Base-by-base conservation (phyloP, 1,140 invertebrate genomes). In the Hycleus cichorii region DNA sequence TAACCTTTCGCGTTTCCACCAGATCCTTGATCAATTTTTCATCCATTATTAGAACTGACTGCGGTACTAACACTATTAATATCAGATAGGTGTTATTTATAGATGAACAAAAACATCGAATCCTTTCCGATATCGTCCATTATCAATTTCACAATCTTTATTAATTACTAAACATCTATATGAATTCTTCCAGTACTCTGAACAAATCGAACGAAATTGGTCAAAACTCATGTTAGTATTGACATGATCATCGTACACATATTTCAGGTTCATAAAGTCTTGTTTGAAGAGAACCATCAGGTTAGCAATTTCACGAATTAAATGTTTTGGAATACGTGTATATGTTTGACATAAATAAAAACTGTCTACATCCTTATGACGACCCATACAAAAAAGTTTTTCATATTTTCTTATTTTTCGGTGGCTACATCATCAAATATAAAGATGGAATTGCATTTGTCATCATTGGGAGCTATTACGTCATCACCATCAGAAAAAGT, bases 301-400 rank as follows among this genome's bases (percentile, higher is more conserved):
- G 59, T 76, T 75, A 5, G 67, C 65, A 64, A 74, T 76, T 59
- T 75, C 71, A 25, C 71, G 60, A 42, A 75, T 62, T 12, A 76
- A 55, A 63, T 74, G 70, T 68, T 76, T 76, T 8, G 70, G 70
- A 27, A 74, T 72, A 39, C 60, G 57, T n/a, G 48, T 12, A 12
- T 12, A 12, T 0, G 12, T 12, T 12, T 12, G 12, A 12, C 12
- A 12, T 12, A 12, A 12, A 64, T 72, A 76, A 55, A 76, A 75
- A 60, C 59, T 59, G 58, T 76, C 72, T 27, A 73, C 63, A 39
- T 66, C 39, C 39, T 66, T 66, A 68, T 75, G 72, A 46, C 72
- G 50, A 1, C 68, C 69, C 67, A 73, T 74, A 52, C 60, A 62
- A 66, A 75, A 75, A 60, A 71, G 40, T 59, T 52, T 50, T 65